Conservation (phyloP, 2,797 vertebrate genomes). For the Thalassophryne amazonica region DNA sequence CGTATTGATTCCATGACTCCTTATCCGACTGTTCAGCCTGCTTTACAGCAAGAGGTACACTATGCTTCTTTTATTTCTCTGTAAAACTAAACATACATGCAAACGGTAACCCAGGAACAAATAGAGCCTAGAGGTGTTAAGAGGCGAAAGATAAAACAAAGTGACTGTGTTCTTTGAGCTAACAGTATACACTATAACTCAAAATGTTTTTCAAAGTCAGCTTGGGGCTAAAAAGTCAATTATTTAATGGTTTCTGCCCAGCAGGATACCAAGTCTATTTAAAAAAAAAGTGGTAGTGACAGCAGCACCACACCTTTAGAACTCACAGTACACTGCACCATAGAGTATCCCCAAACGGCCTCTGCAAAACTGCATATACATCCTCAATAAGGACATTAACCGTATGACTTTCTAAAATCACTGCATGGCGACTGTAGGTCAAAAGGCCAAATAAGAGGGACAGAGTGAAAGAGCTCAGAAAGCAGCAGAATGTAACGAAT, state of each 20-base stretch:
- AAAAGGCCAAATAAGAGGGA: slow-evolving; percentile 26
- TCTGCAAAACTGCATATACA: slow-evolving; percentile 15
- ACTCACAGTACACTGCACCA: slow-evolving; percentile 22
- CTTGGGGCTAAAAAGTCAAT: slow-evolving; percentile 74
- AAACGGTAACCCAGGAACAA: slow-evolving; percentile 60
- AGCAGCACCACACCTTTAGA: slow-evolving; percentile 47
- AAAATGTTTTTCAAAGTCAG: slow-evolving; percentile 72
- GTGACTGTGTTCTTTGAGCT: slow-evolving; percentile 70
- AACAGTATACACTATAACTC: slow-evolving; percentile 52
- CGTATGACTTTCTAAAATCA: slow-evolving; percentile 45
- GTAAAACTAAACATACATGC: slow-evolving; percentile 16
- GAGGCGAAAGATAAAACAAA: slow-evolving; percentile 59
- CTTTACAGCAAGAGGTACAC: no score
- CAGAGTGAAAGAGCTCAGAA: slow-evolving; percentile 11
- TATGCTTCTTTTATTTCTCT: no score
- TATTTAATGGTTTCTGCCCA: slow-evolving; percentile 75
- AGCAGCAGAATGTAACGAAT: slow-evolving; percentile 18
- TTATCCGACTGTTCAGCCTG: no score
- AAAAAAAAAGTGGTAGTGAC: slow-evolving; percentile 43
- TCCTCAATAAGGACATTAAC: slow-evolving; percentile 28
- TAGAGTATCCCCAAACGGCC: slow-evolving; percentile 37
- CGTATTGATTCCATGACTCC: no score
- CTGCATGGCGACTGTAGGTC: slow-evolving; percentile 21
- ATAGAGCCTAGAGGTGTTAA: slow-evolving; percentile 47
- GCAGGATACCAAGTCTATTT: slow-evolving; percentile 71